Evolutionary conservation across 2,797 vertebrate genomes (phyloP).

Genomic region (Prunella strophiata): DNA sequence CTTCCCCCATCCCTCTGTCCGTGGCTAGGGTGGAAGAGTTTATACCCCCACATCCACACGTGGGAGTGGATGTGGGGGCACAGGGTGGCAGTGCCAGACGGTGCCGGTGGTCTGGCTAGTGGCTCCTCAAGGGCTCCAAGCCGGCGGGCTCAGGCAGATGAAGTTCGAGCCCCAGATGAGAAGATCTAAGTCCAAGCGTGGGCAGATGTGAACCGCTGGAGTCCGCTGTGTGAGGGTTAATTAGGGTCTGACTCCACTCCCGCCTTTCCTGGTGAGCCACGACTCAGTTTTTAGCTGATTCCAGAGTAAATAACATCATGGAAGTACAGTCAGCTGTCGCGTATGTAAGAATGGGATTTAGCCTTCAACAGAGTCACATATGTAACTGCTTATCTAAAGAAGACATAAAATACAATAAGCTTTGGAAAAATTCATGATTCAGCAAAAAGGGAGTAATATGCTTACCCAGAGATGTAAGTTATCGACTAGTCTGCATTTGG

Average conservation of each 20-base stretch:
- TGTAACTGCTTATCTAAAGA: conserved; percentile 61
- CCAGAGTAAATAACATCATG: conserved; percentile 20
- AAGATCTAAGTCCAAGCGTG: neutral
- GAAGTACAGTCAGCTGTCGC: conserved; percentile 34
- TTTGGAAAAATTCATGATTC: conserved; percentile 57
- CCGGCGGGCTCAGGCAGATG: fast-evolving
- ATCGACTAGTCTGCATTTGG: conserved; percentile 28
- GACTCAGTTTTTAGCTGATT: conserved; percentile 26
- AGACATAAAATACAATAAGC: conserved; percentile 59
- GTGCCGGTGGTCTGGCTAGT: neutral
- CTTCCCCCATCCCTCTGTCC: neutral
- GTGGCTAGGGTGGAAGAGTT: neutral
- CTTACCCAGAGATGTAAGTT: conserved; percentile 20
- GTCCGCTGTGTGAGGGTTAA: neutral
- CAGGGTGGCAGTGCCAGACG: neutral
- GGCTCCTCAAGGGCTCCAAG: no score
- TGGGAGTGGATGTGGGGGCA: neutral
- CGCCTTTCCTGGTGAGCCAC: neutral
- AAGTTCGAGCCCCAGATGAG: neutral
- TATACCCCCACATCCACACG: fast-evolving
- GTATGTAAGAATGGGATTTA: conserved; percentile 25
- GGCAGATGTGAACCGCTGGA: neutral
- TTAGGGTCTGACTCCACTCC: neutral
- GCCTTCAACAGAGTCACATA: conserved; percentile 49
- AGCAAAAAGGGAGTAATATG: conserved; percentile 28